Evolutionary conservation across 2,113 vertebrate genomes (phyloP), one percentile per base, ranked within the genome.

Genomic region (Epinephelus cyanopodus): DNA sequence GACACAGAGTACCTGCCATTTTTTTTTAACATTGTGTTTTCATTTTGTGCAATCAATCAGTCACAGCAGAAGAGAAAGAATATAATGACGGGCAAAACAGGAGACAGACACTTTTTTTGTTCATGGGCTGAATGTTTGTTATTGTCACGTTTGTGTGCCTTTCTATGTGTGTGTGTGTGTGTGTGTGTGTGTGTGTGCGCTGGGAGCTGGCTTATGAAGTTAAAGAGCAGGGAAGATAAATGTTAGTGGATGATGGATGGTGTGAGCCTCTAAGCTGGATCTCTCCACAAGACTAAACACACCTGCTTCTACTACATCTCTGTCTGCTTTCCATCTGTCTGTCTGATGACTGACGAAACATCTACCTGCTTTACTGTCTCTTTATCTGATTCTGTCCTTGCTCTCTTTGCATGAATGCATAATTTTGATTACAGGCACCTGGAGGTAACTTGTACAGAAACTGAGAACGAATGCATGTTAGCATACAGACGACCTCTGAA

Each of bases 181-280:
- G 48, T 47, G 48, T 23, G 48, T 56, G 56, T 57, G 11, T n/a
- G 54, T 9, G 18, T 12, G 23, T 11, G 3, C 14, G 61, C 8
- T 5, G 0, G 42, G 53, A 47, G 21, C 14, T 15, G 57, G 6
- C 1, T 69, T 15, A 39, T 66, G 63, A 58, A 78, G 74, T 74
- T 74, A 74, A 73, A 75, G 64, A 74, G 47, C 53, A 74, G 53
- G 53, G 53, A 81, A 66, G 77, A 81, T 70, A 67, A 47, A 74
- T 83, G 50, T 70, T 67, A 42, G 61, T 13, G n/a, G 73, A 78
- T 87, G 83, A 87, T 81, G 70, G 70, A 87, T 86, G 73, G 29
- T 67, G 62, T 21, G 66, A 68, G 76, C 37, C 63, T 84, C 82
- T 74, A 64, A 65, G 75, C 74, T 74, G 74, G 50, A 71, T 66